phyloP scores from a whole-genome alignment of 2,888 invertebrate genomes.

The Tiliacea aurago region DNA sequence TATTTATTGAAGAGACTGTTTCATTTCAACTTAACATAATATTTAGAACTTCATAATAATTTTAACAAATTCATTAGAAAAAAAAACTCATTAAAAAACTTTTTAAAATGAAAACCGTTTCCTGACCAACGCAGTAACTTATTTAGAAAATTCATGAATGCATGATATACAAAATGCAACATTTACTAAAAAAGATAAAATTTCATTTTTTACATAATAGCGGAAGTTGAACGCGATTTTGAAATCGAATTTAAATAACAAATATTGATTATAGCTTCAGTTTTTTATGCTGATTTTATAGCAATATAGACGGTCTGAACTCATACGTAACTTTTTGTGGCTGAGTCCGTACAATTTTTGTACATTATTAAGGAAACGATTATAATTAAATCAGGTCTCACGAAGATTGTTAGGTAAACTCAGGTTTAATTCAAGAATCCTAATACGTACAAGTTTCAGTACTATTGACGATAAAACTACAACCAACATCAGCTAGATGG shows the following conservation, averaged over 20 bases:
- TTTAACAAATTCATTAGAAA: background rate
- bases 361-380: background rate
- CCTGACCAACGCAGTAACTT: background rate
- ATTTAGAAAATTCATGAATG: constrained; percentile 5
- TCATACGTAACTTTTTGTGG: constrained; percentile 28
- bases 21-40: background rate
- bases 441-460: background rate
- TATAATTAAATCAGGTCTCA: background rate
- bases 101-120: background rate
- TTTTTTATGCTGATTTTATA: constrained; percentile 33
- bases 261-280: constrained; percentile 16
- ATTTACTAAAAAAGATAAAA: constrained; percentile 9
- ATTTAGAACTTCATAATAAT: background rate
- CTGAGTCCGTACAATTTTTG: background rate
- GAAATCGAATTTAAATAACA: constrained; percentile 29
- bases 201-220: constrained; percentile 19
- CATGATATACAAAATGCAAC: constrained; percentile 2
- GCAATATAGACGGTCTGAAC: background rate
- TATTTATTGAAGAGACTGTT: constrained; percentile 2
- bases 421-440: background rate
- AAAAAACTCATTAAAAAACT: background rate
- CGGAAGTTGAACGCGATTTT: constrained; percentile 40
- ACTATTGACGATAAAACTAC: background rate
- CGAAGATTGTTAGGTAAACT: background rate
- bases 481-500: background rate